phyloP scores from a whole-genome alignment of 2,113 vertebrate genomes.

The Naja naja region DNA sequence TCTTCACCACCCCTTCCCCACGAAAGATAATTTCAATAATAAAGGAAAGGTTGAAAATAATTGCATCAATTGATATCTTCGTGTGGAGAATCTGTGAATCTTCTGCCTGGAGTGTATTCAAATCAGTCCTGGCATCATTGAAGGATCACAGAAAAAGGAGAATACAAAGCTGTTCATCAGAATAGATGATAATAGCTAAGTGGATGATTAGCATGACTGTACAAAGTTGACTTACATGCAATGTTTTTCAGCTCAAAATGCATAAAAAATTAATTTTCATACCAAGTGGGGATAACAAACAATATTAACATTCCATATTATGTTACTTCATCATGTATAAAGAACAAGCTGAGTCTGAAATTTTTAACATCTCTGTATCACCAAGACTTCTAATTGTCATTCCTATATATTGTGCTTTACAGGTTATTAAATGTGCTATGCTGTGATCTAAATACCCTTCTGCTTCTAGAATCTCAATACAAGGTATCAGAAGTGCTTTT shows the following conservation, averaged over 20 bases:
- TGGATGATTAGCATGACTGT: background rate
- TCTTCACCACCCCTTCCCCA: too few relatives aligned
- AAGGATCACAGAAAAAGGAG: background rate
- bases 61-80: background rate
- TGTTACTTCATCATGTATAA: background rate
- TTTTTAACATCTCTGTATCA: background rate
- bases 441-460: slow-evolving; percentile 86
- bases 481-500: slow-evolving; percentile 82
- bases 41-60: background rate
- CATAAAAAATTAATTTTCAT: background rate
- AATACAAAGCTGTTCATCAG: background rate
- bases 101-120: background rate
- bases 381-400: background rate
- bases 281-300: background rate
- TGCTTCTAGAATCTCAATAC: slow-evolving; percentile 89
- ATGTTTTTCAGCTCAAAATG: background rate
- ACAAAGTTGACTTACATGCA: background rate
- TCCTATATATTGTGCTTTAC: slow-evolving; percentile 38
- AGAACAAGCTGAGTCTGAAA: background rate
- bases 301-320: background rate
- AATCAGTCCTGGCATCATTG: background rate
- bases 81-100: background rate
- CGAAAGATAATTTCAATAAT: background rate
- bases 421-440: slow-evolving; percentile 88
- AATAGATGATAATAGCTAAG: background rate